These are phyloP conservation scores for Pituophis catenifer DNA, from an alignment of 2,113 vertebrate genomes.

Conservation along the genomic window DNA sequence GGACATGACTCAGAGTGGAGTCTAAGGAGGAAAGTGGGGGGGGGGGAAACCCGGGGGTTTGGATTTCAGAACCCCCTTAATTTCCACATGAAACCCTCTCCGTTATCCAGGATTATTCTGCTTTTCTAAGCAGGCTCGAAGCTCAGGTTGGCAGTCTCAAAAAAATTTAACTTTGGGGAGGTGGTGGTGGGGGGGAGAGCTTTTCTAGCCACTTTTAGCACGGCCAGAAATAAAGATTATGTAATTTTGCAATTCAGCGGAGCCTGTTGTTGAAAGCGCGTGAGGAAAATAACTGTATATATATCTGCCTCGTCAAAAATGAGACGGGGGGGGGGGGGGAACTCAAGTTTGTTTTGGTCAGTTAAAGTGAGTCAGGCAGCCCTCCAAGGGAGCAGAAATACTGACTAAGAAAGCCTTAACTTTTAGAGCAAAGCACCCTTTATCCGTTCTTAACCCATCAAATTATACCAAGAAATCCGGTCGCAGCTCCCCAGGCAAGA, in stretches of 20 bases:
- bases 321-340: not conserved
- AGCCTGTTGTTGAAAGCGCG: not conserved
- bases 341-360: constrained; percentile 18
- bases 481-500: accelerated
- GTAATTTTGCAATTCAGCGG: constrained; percentile 2
- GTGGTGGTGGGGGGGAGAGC: not conserved
- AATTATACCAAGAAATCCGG: not conserved
- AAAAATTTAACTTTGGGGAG: not conserved
- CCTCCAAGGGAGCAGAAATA: not conserved
- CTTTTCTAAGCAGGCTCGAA: not conserved
- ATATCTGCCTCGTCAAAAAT: not conserved
- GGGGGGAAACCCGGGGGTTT: not conserved
- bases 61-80: not conserved
- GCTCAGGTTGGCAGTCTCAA: not conserved
- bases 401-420: not conserved
- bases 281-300: not conserved
- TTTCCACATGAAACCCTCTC: constrained; percentile 16
- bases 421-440: constrained; percentile 12
- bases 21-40: not conserved
- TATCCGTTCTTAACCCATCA: not conserved
- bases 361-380: constrained; percentile 7
- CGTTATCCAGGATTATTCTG: not conserved
- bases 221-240: constrained; percentile 28
- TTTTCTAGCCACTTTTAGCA: constrained; percentile 14
- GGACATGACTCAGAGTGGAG: constrained; percentile 15